Base-by-base conservation (phyloP, 2,113 vertebrate species). In the Cynopterus brachyotis region DNA sequence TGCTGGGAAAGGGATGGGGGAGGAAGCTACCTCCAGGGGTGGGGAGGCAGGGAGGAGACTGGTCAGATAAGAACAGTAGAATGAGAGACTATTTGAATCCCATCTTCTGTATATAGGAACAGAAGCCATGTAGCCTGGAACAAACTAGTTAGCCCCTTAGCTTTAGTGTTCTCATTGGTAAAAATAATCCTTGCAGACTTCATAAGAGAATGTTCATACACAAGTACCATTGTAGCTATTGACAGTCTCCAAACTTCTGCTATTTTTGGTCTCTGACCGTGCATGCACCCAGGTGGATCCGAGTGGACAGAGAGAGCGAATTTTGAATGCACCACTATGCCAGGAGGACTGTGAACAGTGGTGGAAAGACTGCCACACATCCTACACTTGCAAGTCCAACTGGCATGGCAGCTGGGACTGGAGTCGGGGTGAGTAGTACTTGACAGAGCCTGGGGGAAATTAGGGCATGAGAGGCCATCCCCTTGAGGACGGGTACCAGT, bases 331-430 rank as follows among this genome's bases (percentile, higher is more conserved):
- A 5, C 99, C 99, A 0, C 96, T 99, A 67, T 99, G 99, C 98
- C n/a, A 37, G 60, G 99, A 99, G 83, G 99, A 99, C 96, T 99
- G 99, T 2, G 97, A 99, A 11, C 35, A 28, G 11, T 99, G 99
- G 99, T 99, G 99, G 98, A 91, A 98, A 0, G 99, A 99, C 97
- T 99, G 99, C 88, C 98, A 94, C 59, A 60, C 98, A 0, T 99
- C 99, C 0, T 0, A 80, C 59, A 99, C 99, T 7, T 99, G 99
- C 98, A 99, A 99, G 95, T 97, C 89, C 28, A 97, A 99, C 96
- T 99, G 99, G 99, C 99, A 98, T 47, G 89, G 92, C 0, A 99
- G 99, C 91, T 99, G 99, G 99, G 92, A 99, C 98, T 99, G 99
- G 99, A 98, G 66, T 47, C 50, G 82, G 67, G 99, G 99, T 99